These are phyloP conservation scores for Diplodus puntazzo DNA, from an alignment of 2,797 vertebrate genomes.

Conservation along the genomic window DNA sequence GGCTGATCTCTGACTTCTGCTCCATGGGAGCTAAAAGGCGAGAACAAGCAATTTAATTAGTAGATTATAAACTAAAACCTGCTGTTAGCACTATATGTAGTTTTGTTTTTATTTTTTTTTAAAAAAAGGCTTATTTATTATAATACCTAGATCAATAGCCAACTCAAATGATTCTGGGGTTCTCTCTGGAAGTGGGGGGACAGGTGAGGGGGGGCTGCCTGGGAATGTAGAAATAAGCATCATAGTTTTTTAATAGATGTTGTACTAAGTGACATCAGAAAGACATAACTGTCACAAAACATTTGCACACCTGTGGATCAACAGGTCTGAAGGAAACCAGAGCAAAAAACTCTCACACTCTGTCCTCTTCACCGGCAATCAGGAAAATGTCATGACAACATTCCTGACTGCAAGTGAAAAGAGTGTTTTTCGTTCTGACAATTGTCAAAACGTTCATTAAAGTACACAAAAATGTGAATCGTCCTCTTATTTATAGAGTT, in stretches of 20 bases:
- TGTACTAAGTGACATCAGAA: not conserved
- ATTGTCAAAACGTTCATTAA: no score
- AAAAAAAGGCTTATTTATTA: not conserved
- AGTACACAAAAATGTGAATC: not conserved
- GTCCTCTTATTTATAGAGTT: not conserved
- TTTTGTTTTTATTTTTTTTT: not conserved
- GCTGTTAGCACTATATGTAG: rapidly evolving
- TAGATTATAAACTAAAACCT: not conserved
- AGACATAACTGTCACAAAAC: no score
- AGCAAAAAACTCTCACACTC: no score
- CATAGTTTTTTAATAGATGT: not conserved
- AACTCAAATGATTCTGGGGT: slow-evolving; percentile 92
- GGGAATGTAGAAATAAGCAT: slow-evolving; percentile 1
- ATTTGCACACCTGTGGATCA: no score
- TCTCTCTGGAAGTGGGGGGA: slow-evolving; percentile 91
- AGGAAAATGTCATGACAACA: no score
- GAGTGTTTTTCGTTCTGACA: no score
- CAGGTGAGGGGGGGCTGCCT: slow-evolving; percentile 86
- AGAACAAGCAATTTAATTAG: not conserved
- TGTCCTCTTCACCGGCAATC: no score
- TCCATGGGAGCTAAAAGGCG: slow-evolving; percentile 66
- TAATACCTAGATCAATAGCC: slow-evolving; percentile 81
- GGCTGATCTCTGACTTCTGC: slow-evolving; percentile 25
- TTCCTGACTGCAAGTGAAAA: no score
- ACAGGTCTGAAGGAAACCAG: no score